Conservation (phyloP, 1,140 invertebrate genomes). For the Drosophila auraria region DNA sequence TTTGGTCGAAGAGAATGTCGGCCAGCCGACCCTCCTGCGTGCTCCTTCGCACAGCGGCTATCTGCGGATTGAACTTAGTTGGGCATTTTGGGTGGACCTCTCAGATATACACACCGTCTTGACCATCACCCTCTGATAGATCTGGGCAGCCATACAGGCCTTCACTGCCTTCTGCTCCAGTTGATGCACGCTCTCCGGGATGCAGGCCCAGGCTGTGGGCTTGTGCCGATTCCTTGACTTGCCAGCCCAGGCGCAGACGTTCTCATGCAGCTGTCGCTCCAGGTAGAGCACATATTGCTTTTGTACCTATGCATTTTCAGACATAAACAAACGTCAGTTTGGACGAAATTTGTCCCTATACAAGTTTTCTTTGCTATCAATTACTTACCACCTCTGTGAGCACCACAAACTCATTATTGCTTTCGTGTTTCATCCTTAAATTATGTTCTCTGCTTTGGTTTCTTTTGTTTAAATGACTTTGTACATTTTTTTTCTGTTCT, state of each 20-base stretch:
- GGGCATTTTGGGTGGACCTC: not conserved
- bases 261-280: slow-evolving; percentile 74
- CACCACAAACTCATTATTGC: slow-evolving; percentile 52
- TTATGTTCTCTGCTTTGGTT: no score
- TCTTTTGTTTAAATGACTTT: slow-evolving; percentile 8
- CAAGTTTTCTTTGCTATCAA: not conserved
- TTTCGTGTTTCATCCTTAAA: slow-evolving; percentile 36
- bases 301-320: slow-evolving; percentile 57
- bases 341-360: not conserved
- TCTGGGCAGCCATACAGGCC: slow-evolving; percentile 65
- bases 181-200: slow-evolving; percentile 48
- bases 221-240: slow-evolving; percentile 68
- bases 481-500: slow-evolving; percentile 21
- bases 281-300: slow-evolving; percentile 72
- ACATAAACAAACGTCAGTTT: not conserved
- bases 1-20: slow-evolving; percentile 56
- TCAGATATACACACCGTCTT: slow-evolving; percentile 55
- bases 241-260: slow-evolving; percentile 62
- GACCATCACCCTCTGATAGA: slow-evolving; percentile 78
- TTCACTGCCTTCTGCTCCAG: slow-evolving; percentile 68
- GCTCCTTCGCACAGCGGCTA: slow-evolving; percentile 59
- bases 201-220: slow-evolving; percentile 61
- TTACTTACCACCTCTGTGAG: slow-evolving; percentile 70
- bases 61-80: slow-evolving; percentile 31
- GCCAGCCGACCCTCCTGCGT: slow-evolving; percentile 65